Base-by-base conservation (phyloP, 2,888 invertebrate genomes). In the Phanerotoma sp. region DNA sequence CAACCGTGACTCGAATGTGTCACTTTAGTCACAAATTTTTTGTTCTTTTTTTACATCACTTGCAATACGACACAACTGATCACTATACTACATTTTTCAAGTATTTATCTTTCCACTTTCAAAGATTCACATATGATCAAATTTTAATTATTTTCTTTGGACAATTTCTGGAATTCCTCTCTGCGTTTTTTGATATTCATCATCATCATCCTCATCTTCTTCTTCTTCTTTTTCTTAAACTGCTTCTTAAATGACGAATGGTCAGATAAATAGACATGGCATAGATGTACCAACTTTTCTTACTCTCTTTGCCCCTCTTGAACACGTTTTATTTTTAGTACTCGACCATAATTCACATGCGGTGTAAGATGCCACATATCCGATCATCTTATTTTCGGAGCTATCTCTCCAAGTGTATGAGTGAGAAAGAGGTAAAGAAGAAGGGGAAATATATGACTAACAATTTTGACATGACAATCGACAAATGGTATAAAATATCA, bases 281-380 rank as follows among this genome's bases (percentile, higher is more conserved):
- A 50, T 21, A 41, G 53, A 41, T 22, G 22, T 41, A 48, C 41
- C n/a, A n/a, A 42, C 35, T 44, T 51, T 51, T 22, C 22, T 9
- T 51, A 25, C 25, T 42, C 13, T 42, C 4, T 13, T 22, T 35
- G 42, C 33, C 20, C 21, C 44, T 51, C 41, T 49, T 46, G 44
- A 42, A 38, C n/a, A 55, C 51, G 16, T 53, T 40, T 56, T 60
- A 62, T 62, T 62, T 57, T 62, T 60, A 56, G 56, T 60, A 22
- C 16, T 35, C 50, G 48, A 48, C 41, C 48, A 56, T 47, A 53
- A 60, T 57, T 58, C 59, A 58, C 57, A 37, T 40, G 51, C 35
- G 13, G 20, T 20, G 54, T 54, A 44, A 25, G 38, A 28, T 28
- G 28, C 32, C 47, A 33, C 53, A 45, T 53, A 50, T 52, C 30